Evolutionary conservation across 2,797 vertebrate species (phyloP), one percentile per base, ranked within the genome.

Genomic region (Poeciliopsis gracilis): DNA sequence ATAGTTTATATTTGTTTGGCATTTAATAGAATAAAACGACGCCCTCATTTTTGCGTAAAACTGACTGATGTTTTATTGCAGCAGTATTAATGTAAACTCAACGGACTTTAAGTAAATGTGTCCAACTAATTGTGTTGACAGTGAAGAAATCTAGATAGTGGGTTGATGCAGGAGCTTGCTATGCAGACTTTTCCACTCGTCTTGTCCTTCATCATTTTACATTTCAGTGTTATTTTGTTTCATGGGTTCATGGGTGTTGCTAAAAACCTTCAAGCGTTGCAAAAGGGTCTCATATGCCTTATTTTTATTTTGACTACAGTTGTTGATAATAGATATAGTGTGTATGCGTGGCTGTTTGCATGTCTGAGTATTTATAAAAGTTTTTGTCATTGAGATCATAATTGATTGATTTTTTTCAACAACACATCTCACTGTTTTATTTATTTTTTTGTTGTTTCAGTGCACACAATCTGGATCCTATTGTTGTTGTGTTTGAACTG

Each of bases 121-220:
- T 67, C 3, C 6, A 36, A 25, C 16, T 13, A 53, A 75, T 15
- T 57, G 33, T 8, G 3, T n/a, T 77, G 76, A 0, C 18, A 71
- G 45, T 76, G 72, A 59, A 67, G 76, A 71, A 77, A 72, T 30
- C 41, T 36, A 4, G 28, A 74, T 7, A 59, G 83, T 88, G 72
- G 89, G 88, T 90, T 87, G 88, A 89, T 80, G 75, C 88, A 92
- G 92, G 79, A 93, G 88, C 94, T 95, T 96, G 95, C 94, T 93
- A 79, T 86, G 74, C 93, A 95, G 86, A 92, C 89, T 55, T 83
- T 81, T 77, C 86, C 90, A 91, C 83, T 76, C 79, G 82, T 91
- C 89, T 86, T 69, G 78, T 89, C 89, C 89, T 91, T 89, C 88
- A 92, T 93, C 84, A 82, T 84, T n/a, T n/a, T n/a, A n/a, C 88